Conservation (phyloP, 1,140 invertebrate species). For the Caenorhabditis briggsae region DNA sequence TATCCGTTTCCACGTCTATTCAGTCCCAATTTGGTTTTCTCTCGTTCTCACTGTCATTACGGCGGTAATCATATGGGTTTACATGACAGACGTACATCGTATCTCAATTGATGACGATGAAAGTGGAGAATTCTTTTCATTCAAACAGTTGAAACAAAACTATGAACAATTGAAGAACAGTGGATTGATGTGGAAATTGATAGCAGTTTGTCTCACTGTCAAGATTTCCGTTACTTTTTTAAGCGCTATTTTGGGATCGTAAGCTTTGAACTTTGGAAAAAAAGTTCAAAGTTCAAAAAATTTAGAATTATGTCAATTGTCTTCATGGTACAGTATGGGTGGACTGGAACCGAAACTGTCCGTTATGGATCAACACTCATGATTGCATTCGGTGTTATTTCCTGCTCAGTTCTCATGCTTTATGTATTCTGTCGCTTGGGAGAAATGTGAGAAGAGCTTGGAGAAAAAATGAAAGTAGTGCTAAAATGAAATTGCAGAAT, state of each 20-base stretch:
- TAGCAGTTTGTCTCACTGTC: neutral
- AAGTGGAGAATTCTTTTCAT: neutral
- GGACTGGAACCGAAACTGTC: too few species aligned
- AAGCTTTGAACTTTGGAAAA: too few species aligned
- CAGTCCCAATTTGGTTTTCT: slow-evolving; percentile 38
- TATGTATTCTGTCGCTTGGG: too few species aligned
- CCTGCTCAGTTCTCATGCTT: too few species aligned
- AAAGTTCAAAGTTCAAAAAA: neutral
- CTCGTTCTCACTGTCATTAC: neutral
- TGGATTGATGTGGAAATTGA: neutral
- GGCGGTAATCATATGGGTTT: neutral
- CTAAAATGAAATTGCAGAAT: neutral
- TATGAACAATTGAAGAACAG: neutral
- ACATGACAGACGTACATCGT: neutral
- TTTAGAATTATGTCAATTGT: too few species aligned
- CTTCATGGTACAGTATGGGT: too few species aligned
- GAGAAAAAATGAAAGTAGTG: too few species aligned
- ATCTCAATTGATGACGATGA: neutral
- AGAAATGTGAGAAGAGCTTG: too few species aligned
- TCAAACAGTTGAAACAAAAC: slow-evolving; percentile 9
- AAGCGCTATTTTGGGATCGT: neutral
- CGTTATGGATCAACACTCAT: too few species aligned
- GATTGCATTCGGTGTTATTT: too few species aligned
- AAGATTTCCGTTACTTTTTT: neutral
- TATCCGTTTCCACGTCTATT: slow-evolving; percentile 18